Percentiles rank a stretch among this genome's conserved stretches.
phyloP scores from a whole-genome alignment of 2,113 vertebrate genomes.

The Microcebus ravelobensis region DNA sequence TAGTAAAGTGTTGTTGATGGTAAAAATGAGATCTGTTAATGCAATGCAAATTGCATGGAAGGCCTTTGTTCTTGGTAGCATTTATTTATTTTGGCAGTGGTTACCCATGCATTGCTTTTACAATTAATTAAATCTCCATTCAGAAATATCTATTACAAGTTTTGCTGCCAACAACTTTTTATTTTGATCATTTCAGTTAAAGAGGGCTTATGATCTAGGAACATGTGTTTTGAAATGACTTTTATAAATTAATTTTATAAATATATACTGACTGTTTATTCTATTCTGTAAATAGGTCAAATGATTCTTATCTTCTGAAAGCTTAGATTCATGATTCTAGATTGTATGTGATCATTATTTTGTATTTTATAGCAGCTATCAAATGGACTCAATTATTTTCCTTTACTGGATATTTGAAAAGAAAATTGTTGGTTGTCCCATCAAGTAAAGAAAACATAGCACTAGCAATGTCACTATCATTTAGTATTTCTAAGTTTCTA shows the following conservation, averaged over 20 bases:
- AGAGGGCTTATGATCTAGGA: neutral
- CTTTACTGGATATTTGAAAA: neutral
- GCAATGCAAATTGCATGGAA: neutral
- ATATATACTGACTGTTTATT: neutral
- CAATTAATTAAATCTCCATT: slow-evolving; percentile 51
- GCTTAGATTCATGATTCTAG: neutral
- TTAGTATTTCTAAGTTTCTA: neutral
- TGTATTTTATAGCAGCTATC: neutral
- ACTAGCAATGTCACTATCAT: neutral
- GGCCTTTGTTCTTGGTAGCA: neutral
- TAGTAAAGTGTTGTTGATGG: neutral
- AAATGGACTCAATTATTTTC: neutral
- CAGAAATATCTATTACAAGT: slow-evolving; percentile 37
- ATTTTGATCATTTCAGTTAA: neutral
- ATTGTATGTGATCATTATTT: neutral
- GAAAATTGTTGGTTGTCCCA: neutral
- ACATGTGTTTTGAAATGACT: neutral
- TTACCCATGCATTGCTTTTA: neutral
- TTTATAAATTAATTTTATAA: slow-evolving; percentile 43
- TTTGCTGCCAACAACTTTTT: slow-evolving; percentile 15
- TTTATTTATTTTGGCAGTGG: slow-evolving; percentile 10
- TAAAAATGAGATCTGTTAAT: neutral
- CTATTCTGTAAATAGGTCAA: neutral
- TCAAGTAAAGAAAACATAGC: neutral
- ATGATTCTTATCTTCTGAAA: neutral